Evolutionary conservation across 1,140 invertebrate species (phyloP).

Genomic region (Cepaea nemoralis): DNA sequence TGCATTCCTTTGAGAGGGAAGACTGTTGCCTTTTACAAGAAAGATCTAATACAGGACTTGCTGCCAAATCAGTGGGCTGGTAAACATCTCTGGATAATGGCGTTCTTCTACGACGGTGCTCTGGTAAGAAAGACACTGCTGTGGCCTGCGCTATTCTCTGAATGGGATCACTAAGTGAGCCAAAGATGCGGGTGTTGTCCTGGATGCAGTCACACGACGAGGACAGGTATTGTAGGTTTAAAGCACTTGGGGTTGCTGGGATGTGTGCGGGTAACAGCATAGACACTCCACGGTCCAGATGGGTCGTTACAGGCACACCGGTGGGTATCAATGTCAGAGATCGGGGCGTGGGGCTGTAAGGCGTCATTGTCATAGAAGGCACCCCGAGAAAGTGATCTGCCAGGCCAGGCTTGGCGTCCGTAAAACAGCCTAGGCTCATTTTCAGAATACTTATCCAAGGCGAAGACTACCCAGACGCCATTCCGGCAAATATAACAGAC

Average conservation of each 20-base stretch:
- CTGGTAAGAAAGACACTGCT: not conserved
- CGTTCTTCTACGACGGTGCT: not conserved
- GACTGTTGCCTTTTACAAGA: conserved; percentile 37
- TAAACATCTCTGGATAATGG: not conserved
- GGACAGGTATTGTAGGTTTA: conserved; percentile 12
- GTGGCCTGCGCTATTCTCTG: too few relatives aligned
- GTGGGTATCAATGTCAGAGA: not conserved
- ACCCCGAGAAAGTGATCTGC: not conserved
- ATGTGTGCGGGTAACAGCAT: not conserved
- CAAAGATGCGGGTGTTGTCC: not conserved
- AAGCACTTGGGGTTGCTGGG: not conserved
- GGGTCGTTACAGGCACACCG: not conserved
- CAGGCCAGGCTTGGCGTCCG: not conserved
- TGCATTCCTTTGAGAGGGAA: not conserved
- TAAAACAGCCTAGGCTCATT: too few relatives aligned
- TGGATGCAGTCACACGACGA: not conserved
- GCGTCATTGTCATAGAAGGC: not conserved
- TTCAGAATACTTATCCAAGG: too few relatives aligned
- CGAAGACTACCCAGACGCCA: too few relatives aligned
- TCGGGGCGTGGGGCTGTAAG: not conserved
- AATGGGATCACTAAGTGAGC: not conserved
- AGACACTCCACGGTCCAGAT: not conserved
- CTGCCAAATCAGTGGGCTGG: not conserved
- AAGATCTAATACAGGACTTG: conserved; percentile 45
- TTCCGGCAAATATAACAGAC: too few relatives aligned